Evolutionary conservation across 2,797 vertebrate species (phyloP).

Genomic region (Sebastes cheni): DNA sequence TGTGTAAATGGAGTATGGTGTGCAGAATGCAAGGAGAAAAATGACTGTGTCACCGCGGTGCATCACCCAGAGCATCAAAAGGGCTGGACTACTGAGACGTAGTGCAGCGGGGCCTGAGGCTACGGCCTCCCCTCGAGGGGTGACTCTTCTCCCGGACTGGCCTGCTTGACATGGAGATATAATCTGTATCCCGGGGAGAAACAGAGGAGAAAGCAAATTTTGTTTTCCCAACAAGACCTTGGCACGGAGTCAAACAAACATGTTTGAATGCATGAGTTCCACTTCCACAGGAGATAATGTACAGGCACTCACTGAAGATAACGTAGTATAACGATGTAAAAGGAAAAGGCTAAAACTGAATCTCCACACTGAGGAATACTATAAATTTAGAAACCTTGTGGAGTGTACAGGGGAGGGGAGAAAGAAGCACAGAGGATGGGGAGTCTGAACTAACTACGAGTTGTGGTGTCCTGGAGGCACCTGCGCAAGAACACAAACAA

Average conservation of each 20-base stretch:
- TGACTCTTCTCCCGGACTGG: slow-evolving; percentile 14
- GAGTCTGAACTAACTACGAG: slow-evolving; percentile 2
- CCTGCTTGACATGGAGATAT: slow-evolving; percentile 66
- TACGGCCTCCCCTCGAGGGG: slow-evolving; percentile 19
- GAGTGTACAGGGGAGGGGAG: slow-evolving; percentile 2
- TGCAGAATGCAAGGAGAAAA: slow-evolving; percentile 15
- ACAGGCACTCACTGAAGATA: slow-evolving; percentile 22
- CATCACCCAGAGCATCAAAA: slow-evolving; percentile 45
- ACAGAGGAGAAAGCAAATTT: slow-evolving; percentile 34
- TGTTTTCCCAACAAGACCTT: slow-evolving; percentile 44
- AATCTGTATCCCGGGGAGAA: slow-evolving; percentile 53
- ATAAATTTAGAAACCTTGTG: slow-evolving; percentile 34
- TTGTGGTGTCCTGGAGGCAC: slow-evolving; percentile 8
- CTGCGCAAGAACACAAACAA: neutral
- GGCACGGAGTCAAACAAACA: slow-evolving; percentile 54
- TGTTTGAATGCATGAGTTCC: slow-evolving; percentile 50
- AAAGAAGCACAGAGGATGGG: neutral
- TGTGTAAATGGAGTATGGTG: slow-evolving; percentile 43
- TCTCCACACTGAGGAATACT: slow-evolving; percentile 34
- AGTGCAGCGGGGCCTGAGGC: slow-evolving; percentile 45
- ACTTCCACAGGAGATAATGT: slow-evolving; percentile 44
- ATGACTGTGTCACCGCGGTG: slow-evolving; percentile 34
- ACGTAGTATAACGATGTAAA: slow-evolving; percentile 46
- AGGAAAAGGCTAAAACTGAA: slow-evolving; percentile 36
- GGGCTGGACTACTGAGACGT: slow-evolving; percentile 27